These are phyloP conservation scores for Chaetodon trifascialis DNA, from an alignment of 2,113 vertebrate species.

Conservation along the genomic window DNA sequence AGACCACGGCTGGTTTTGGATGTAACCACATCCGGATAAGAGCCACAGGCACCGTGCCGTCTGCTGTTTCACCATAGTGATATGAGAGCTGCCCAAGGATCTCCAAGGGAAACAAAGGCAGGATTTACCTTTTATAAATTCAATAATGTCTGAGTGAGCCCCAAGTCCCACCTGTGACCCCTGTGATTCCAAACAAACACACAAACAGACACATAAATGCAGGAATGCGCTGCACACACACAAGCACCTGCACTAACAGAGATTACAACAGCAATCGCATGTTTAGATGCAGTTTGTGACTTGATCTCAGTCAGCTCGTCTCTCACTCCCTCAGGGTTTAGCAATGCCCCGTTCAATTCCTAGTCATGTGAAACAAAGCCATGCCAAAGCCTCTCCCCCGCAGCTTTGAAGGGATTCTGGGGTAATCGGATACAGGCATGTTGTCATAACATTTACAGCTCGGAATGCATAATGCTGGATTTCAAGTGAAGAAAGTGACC, in stretches of 20 bases:
- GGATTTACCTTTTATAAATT: conserved; percentile 69
- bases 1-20: conserved; percentile 41
- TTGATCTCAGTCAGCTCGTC: conserved; percentile 45
- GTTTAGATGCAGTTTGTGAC: conserved; percentile 59
- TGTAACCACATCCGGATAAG: conserved; percentile 51
- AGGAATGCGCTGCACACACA: conserved; percentile 15
- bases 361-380: conserved; percentile 75
- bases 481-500: conserved; percentile 56
- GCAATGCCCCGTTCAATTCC: conserved; percentile 66
- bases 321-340: conserved; percentile 50
- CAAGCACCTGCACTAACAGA: conserved; percentile 34
- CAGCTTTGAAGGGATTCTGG: conserved; percentile 67
- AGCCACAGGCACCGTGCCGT: conserved; percentile 43
- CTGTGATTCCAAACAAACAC: conserved; percentile 34
- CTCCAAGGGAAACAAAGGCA: conserved; percentile 71
- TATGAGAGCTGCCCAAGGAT: conserved; percentile 41
- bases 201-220: not conserved
- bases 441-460: conserved; percentile 72
- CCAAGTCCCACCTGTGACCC: conserved; percentile 25
- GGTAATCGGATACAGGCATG: conserved; percentile 71
- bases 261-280: conserved; percentile 27
- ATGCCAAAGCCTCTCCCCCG: conserved; percentile 55
- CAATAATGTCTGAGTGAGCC: conserved; percentile 53
- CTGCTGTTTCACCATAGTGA: conserved; percentile 57
- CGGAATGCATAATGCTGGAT: conserved; percentile 57